These are phyloP conservation scores for Heliothis virescens DNA, from an alignment of 1,140 invertebrate genomes.

Conservation along the genomic window DNA sequence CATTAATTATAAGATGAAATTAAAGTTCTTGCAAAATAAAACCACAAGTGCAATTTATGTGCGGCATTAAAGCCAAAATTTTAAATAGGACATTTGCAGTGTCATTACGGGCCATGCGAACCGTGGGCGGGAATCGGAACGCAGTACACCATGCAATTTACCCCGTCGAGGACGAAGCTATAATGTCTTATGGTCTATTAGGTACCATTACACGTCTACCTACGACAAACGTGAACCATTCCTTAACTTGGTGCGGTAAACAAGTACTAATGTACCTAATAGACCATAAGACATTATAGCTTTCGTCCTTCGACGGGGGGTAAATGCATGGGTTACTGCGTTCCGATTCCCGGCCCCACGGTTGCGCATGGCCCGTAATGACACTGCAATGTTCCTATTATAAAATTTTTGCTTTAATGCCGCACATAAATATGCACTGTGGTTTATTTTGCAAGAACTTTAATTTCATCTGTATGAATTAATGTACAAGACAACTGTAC, in stretches of 20 bases:
- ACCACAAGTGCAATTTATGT: not conserved
- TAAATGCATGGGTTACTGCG: too few relatives aligned
- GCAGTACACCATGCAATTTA: constrained; percentile 70
- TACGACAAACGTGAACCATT: constrained; percentile 9
- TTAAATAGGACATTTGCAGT: constrained; percentile 56
- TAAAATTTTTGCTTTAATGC: too few relatives aligned
- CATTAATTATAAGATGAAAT: not conserved
- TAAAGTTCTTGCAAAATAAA: not conserved
- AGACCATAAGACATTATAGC: too few relatives aligned
- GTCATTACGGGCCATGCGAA: constrained; percentile 56
- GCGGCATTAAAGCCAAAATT: constrained; percentile 35
- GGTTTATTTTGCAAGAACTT: too few relatives aligned
- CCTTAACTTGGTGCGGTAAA: constrained; percentile 13
- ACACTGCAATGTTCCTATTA: too few relatives aligned
- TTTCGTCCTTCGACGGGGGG: too few relatives aligned
- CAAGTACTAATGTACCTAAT: not conserved
- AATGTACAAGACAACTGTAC: too few relatives aligned
- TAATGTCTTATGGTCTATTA: constrained; percentile 50
- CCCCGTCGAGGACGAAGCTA: constrained; percentile 55
- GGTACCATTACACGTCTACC: constrained; percentile 28
- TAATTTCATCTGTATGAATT: too few relatives aligned
- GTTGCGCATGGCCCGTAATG: too few relatives aligned
- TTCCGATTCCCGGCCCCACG: too few relatives aligned
- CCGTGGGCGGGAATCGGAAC: constrained; percentile 64
- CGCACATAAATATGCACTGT: too few relatives aligned